Base-by-base conservation (phyloP, 2,888 invertebrate genomes). In the Stenolophus ochropezus region DNA sequence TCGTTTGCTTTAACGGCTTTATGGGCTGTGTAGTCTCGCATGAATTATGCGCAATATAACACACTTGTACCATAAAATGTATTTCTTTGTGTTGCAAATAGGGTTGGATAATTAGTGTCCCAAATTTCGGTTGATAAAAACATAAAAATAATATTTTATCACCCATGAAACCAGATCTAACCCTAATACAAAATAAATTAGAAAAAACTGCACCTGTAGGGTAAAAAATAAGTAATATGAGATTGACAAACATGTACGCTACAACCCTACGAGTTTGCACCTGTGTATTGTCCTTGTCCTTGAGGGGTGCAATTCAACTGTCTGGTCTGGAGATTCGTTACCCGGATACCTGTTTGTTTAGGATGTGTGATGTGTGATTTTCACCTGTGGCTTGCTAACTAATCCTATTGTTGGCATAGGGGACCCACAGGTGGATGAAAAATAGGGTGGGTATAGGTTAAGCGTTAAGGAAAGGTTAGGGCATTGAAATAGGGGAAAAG, bases 351-450 rank as follows among this genome's bases (percentile, higher is more conserved):
- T 61, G 61, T 61, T 61, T 61, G 23, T 25, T 61, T 25, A n/a
- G 25, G 25, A 61, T 23, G 25, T 23, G 23, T 61, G 61, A 23
- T 21, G 23, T 23, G 23, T 23, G 23, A 61, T 61, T 61, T 61
- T 21, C 61, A 61, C 61, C 61, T 61, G 61, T 61, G 61, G 23
- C 21, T 56, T n/a, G 25, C 23, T 25, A 61, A 61, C 61, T 23
- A 61, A 61, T 61, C 61, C 61, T 23, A 61, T 61, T 61, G 61
- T 61, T 23, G 20, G 14, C 20, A 61, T 25, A 25, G 23, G 61
- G 61, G 61, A 14, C 8, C 56, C 21, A 61, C 61, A 61, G 61
- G 61, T 61, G 61, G 23, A 61, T 51, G 18, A 16, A 51, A 16
- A 51, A 51, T 14, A 51, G 51, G 51, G 51, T 51, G 51, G 51